phyloP scores from a whole-genome alignment of 2,888 invertebrate genomes.

The Ochropleura leucogaster region DNA sequence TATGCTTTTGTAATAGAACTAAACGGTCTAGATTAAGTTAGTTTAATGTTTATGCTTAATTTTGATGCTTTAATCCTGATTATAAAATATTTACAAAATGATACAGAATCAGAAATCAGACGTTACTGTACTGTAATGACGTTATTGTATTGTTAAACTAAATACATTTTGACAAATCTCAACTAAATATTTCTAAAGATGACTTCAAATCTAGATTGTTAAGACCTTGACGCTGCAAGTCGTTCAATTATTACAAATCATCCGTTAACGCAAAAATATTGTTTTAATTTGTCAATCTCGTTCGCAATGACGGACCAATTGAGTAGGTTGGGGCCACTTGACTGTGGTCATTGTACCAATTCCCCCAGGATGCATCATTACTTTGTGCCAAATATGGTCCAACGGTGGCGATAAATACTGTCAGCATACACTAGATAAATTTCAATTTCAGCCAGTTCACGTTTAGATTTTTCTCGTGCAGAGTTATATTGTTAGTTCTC shows the following conservation, averaged over 20 bases:
- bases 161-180: neutral
- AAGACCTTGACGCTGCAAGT: slow-evolving; percentile 26
- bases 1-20: too few species aligned
- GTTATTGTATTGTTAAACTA: neutral
- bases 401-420: slow-evolving; percentile 15
- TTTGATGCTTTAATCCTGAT: too few species aligned
- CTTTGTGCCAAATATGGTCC: slow-evolving; percentile 45
- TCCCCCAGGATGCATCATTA: slow-evolving; percentile 51
- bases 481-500: neutral
- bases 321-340: slow-evolving; percentile 26
- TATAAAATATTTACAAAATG: neutral
- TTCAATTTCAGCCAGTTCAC: slow-evolving; percentile 8
- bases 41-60: too few species aligned
- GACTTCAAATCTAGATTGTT: slow-evolving; percentile 5
- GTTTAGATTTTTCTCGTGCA: slow-evolving; percentile 2
- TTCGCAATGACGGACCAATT: slow-evolving; percentile 49
- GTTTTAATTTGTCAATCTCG: slow-evolving; percentile 19
- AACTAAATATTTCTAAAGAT: slow-evolving; percentile 3
- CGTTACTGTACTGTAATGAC: neutral
- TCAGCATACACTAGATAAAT: slow-evolving; percentile 16
- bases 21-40: too few species aligned
- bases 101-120: neutral
- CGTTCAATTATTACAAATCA: slow-evolving; percentile 3
- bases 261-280: slow-evolving; percentile 31
- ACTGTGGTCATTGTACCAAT: slow-evolving; percentile 42